These are phyloP conservation scores for Kryptolebias ocellatus DNA, from an alignment of 2,797 vertebrate genomes.

Conservation along the genomic window DNA sequence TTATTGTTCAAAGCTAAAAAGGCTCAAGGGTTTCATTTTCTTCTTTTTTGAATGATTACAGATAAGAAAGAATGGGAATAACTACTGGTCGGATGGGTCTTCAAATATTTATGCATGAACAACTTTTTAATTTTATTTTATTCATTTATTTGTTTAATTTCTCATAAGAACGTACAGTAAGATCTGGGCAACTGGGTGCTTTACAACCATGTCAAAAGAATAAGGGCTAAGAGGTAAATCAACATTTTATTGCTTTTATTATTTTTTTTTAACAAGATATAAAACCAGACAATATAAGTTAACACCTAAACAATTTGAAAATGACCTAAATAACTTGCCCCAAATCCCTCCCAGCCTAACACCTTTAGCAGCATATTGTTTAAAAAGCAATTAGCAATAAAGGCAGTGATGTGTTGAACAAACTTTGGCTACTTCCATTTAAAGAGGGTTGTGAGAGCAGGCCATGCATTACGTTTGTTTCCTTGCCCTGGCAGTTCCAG, in stretches of 20 bases:
- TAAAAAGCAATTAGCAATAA: background rate
- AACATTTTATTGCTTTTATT: background rate
- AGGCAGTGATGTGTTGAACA: background rate
- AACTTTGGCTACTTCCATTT: background rate
- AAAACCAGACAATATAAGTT: background rate
- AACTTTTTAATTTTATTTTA: too few relatives aligned
- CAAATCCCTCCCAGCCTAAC: background rate
- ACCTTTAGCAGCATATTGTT: background rate
- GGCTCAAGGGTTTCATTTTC: slow-evolving; percentile 56
- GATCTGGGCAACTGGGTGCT: background rate
- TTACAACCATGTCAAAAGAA: background rate
- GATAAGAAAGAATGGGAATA: slow-evolving; percentile 45
- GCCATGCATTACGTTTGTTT: too few relatives aligned
- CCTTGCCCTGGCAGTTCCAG: background rate
- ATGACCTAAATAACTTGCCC: background rate
- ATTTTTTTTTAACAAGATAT: background rate
- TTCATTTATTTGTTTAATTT: slow-evolving; percentile 21
- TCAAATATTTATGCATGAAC: slow-evolving; percentile 13
- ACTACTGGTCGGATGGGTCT: slow-evolving; percentile 44
- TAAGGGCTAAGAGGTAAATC: background rate
- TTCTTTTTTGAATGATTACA: slow-evolving; percentile 64
- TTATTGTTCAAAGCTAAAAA: slow-evolving; percentile 53
- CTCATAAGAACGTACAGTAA: background rate
- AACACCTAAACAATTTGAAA: background rate
- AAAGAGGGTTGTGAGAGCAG: background rate